phyloP scores from a whole-genome alignment of 1,140 invertebrate genomes.

The Polypedilum pembai region DNA sequence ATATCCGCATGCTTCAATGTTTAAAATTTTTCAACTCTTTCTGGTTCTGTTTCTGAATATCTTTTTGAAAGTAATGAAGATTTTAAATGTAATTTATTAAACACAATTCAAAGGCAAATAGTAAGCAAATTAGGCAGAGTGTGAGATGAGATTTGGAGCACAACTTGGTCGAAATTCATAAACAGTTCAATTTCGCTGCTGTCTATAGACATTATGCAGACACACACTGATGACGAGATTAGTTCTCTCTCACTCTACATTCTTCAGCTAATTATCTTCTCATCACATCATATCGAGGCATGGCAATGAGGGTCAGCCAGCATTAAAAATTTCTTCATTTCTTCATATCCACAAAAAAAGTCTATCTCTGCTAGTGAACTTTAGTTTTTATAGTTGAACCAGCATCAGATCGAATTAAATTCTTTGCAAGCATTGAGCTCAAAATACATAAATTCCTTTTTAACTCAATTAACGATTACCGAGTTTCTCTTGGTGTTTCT shows the following conservation, averaged over 20 bases:
- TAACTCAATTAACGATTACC: constrained; percentile 6
- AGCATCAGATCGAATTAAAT: constrained; percentile 5
- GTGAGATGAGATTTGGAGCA: neutral
- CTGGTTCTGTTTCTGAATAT: neutral
- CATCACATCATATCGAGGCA: neutral
- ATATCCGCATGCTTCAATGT: neutral
- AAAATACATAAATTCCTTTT: constrained; percentile 1
- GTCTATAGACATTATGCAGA: neutral
- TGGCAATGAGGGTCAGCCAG: neutral
- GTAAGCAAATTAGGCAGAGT: neutral
- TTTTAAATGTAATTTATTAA: constrained; percentile 20
- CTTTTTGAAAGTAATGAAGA: constrained; percentile 6
- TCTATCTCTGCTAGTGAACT: neutral
- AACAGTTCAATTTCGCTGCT: neutral
- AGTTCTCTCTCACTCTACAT: neutral
- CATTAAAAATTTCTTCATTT: neutral
- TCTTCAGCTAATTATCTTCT: constrained; percentile 10
- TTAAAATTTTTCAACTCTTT: neutral
- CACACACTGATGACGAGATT: neutral
- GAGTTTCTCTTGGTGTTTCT: neutral
- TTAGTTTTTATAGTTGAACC: neutral
- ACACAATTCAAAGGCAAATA: constrained; percentile 14
- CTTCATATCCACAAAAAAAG: neutral
- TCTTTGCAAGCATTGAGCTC: neutral
- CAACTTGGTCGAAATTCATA: neutral